These are phyloP conservation scores for Tarsius wallacei DNA, from an alignment of 2,797 vertebrate species.

Conservation along the genomic window DNA sequence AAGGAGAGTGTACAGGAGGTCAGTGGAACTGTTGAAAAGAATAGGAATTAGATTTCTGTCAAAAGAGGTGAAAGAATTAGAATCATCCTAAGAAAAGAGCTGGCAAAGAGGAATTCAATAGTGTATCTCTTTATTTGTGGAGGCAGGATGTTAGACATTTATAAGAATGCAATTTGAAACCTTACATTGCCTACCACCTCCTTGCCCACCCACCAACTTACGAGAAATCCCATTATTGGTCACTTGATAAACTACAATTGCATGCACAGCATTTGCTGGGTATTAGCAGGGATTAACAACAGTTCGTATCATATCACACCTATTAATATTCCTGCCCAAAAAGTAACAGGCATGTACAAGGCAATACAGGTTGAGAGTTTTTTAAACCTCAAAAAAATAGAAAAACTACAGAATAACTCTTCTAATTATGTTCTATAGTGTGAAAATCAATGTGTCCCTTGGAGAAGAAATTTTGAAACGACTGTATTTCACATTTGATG, in stretches of 20 bases:
- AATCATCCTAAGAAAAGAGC: slow-evolving; percentile 3
- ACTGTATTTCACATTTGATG: slow-evolving; percentile 3
- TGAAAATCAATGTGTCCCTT: slow-evolving; percentile 1
- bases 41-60: slow-evolving; percentile 71
- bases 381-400: not conserved
- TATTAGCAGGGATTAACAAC: not conserved
- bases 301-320: not conserved
- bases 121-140: not conserved
- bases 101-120: slow-evolving; percentile 40
- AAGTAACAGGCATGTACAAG: not conserved
- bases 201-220: not conserved
- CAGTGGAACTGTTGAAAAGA: slow-evolving; percentile 64
- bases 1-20: slow-evolving; percentile 42
- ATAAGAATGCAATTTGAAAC: not conserved
- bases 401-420: not conserved
- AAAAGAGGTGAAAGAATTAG: slow-evolving; percentile 15
- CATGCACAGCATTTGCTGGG: not conserved
- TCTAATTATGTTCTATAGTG: not conserved
- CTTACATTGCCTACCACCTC: not conserved
- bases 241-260: not conserved
- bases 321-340: not conserved
- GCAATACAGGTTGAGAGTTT: not conserved
- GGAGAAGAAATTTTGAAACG: slow-evolving; percentile 59
- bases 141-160: slow-evolving; percentile 50
- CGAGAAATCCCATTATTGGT: not conserved